phyloP scores from a whole-genome alignment of 2,888 invertebrate genomes.

The Nemurella pictetii region DNA sequence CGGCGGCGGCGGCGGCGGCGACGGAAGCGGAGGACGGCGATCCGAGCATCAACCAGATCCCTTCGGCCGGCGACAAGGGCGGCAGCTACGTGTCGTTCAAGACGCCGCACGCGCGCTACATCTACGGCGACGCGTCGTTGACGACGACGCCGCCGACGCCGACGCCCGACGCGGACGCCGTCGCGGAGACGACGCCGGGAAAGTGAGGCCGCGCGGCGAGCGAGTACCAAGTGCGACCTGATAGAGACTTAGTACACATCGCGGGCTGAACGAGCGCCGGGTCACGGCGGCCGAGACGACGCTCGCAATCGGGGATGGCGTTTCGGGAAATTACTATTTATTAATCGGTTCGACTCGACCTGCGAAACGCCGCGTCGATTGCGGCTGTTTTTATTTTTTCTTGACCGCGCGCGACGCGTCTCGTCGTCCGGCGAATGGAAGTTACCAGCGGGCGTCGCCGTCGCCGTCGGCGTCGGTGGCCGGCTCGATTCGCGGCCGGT shows the following conservation, averaged over 20 bases:
- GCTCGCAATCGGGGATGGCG: neutral
- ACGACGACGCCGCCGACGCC: neutral
- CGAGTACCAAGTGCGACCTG: neutral
- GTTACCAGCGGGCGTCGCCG: no score
- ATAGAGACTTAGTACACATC: slow-evolving; percentile 6
- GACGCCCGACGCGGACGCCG: neutral
- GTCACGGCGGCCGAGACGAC: neutral
- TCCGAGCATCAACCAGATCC: slow-evolving; percentile 30
- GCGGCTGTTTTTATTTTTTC: neutral
- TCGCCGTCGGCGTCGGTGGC: neutral
- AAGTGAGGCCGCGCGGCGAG: neutral
- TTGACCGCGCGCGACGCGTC: neutral
- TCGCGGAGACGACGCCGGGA: neutral
- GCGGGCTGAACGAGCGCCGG: neutral
- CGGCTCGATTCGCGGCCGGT: no score
- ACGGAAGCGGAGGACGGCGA: slow-evolving; percentile 15
- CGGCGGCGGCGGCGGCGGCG: neutral
- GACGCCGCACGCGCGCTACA: slow-evolving; percentile 45
- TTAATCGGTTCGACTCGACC: neutral
- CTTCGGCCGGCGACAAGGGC: slow-evolving; percentile 22
- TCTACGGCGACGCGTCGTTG: slow-evolving; percentile 43
- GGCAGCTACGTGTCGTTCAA: slow-evolving; percentile 46
- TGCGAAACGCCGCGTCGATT: neutral
- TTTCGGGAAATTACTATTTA: neutral
- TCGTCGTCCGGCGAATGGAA: no score